These are phyloP conservation scores for Gila robusta DNA, from an alignment of 2,797 vertebrate genomes.

Conservation along the genomic window DNA sequence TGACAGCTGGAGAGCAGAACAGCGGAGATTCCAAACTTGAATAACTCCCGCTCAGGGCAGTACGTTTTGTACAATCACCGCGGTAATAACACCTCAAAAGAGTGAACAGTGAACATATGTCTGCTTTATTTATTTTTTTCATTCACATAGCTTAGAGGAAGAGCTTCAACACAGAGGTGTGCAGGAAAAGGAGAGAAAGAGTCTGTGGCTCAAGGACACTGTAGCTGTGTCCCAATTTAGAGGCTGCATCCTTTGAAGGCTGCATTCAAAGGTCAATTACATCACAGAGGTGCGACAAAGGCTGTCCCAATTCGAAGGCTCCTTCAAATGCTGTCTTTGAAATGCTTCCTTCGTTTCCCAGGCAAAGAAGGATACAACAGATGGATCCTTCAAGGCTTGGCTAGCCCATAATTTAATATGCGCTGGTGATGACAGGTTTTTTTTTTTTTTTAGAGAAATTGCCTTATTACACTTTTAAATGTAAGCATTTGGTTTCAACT, in stretches of 20 bases:
- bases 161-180: not conserved
- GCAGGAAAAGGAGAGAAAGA: not conserved
- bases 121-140: slow-evolving; percentile 36
- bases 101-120: slow-evolving; percentile 27
- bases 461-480: not conserved
- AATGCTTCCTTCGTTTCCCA: not conserved
- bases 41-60: slow-evolving; percentile 4
- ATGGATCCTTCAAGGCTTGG: not conserved
- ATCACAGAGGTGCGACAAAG: not conserved
- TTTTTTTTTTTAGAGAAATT: too few species aligned
- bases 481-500: too few species aligned
- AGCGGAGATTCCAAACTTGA: slow-evolving; percentile 14
- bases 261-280: not conserved
- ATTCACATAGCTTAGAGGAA: slow-evolving; percentile 8
- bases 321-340: not conserved
- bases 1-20: slow-evolving; percentile 33
- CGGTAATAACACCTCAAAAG: slow-evolving; percentile 49
- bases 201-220: not conserved
- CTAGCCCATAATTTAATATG: not conserved
- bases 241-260: not conserved
- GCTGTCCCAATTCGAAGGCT: not conserved
- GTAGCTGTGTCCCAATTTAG: not conserved
- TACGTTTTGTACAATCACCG: slow-evolving; percentile 11
- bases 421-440: not conserved
- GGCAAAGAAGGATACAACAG: not conserved